Conservation (phyloP, 2,113 vertebrate species). For the Syngnathus scovelli region DNA sequence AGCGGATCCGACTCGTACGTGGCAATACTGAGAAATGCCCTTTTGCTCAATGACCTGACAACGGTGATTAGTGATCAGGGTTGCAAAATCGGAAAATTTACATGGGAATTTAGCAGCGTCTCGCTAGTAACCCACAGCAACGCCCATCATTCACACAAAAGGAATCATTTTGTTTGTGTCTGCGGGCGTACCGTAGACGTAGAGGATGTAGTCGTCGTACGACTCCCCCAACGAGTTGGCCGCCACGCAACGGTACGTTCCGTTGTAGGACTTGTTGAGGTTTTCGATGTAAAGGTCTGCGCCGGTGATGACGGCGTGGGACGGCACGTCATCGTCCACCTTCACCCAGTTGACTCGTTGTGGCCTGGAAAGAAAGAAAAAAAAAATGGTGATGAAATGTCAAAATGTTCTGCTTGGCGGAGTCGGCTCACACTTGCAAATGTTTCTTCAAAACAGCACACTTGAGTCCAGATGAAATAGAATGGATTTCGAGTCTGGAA, state of each 20-base stretch:
- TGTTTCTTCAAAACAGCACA: not conserved
- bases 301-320: constrained; percentile 86
- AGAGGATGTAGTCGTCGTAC: constrained; percentile 92
- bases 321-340: constrained; percentile 93
- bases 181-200: constrained; percentile 86
- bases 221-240: constrained; percentile 88
- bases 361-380: constrained; percentile 72
- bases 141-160: not conserved
- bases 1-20: not conserved
- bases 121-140: not conserved
- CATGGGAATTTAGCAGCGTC: not conserved
- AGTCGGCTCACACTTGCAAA: not conserved
- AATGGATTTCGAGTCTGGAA: not conserved
- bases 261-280: constrained; percentile 98
- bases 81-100: not conserved
- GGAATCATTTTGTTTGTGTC: not conserved
- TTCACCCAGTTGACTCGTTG: constrained; percentile 88
- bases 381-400: not conserved
- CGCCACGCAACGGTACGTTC: constrained; percentile 94
- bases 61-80: not conserved
- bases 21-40: not conserved
- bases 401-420: not conserved
- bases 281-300: constrained; percentile 90
- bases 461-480: not conserved
- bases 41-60: not conserved